Evolutionary conservation across 2,797 vertebrate genomes (phyloP), one percentile per base, ranked within the genome.

Genomic region (Argentina silus): DNA sequence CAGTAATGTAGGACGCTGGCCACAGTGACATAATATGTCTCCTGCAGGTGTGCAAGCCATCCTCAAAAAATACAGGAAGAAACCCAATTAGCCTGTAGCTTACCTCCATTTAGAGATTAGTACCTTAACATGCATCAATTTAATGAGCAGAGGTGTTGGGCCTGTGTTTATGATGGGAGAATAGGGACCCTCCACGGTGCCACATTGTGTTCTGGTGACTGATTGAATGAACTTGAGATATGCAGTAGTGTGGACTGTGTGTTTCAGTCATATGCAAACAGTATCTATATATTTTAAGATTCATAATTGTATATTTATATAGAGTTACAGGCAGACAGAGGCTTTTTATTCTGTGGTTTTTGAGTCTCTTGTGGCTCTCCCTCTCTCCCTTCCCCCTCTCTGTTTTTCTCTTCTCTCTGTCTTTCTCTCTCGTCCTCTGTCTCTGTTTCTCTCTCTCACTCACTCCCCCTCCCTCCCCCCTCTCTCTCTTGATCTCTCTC

Each of bases 261-360:
- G 57, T 74, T 73, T 78, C 85, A 86, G 79, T 89, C 83, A 82
- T 88, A 92, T 85, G 80, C 83, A 87, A 79, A 75, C 10, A 53
- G 83, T 81, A 78, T 81, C 85, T 85, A 79, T 87, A 87, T 68
- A 81, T 90, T 87, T 92, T 85, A 88, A 83, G 78, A 90, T 92
- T 90, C 81, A 90, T 91, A 88, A 93, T 91, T 93, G 90, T 92
- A 86, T 91, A 87, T 93, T 88, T 89, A 86, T 90, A 88, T 86
- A 88, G 88, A 92, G 85, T 90, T 87, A 87, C 81, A 91, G 89
- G 88, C 88, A 92, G 91, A 92, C 89, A 86, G 81, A 88, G 81
- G 82, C 73, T 86, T 93, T 91, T 90, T 89, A 92, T 93, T 90
- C 89, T 91, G 91, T 92, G 91, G 86, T 93, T 93, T 93, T 93